A percentile compares a stretch with the other conserved stretches of the same genome.
phyloP scores from a whole-genome alignment of 2,113 vertebrate species.

The Cinclus cinclus region DNA sequence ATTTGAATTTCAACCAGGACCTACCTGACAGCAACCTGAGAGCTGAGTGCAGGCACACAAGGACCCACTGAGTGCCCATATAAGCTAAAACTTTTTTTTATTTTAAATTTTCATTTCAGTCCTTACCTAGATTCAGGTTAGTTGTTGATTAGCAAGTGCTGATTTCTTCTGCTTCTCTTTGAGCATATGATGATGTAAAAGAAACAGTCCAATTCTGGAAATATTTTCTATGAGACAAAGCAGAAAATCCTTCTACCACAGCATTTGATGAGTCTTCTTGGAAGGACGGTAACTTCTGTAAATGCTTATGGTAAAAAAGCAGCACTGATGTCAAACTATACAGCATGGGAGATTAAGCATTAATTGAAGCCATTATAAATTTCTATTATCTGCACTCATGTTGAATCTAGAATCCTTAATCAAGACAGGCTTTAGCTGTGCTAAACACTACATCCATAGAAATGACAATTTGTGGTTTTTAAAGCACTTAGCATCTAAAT shows the following conservation, averaged over 20 bases:
- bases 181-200: neutral
- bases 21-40: neutral
- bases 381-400: neutral
- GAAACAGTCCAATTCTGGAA: neutral
- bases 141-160: neutral
- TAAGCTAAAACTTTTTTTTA: neutral
- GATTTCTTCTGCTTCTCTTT: neutral
- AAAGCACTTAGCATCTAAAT: neutral
- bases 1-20: slow-evolving; percentile 38
- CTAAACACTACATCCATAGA: neutral
- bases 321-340: neutral
- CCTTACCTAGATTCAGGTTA: neutral
- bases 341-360: neutral
- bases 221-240: neutral
- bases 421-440: neutral
- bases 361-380: neutral
- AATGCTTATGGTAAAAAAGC: neutral
- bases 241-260: neutral
- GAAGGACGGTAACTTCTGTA: neutral
- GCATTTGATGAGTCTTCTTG: neutral
- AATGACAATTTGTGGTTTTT: neutral
- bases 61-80: neutral
- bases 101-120: neutral
- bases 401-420: neutral
- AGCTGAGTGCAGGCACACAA: neutral